Evolutionary conservation across 2,797 vertebrate genomes (phyloP), one percentile per base, ranked within the genome.

Genomic region (Denticeps clupeoides): DNA sequence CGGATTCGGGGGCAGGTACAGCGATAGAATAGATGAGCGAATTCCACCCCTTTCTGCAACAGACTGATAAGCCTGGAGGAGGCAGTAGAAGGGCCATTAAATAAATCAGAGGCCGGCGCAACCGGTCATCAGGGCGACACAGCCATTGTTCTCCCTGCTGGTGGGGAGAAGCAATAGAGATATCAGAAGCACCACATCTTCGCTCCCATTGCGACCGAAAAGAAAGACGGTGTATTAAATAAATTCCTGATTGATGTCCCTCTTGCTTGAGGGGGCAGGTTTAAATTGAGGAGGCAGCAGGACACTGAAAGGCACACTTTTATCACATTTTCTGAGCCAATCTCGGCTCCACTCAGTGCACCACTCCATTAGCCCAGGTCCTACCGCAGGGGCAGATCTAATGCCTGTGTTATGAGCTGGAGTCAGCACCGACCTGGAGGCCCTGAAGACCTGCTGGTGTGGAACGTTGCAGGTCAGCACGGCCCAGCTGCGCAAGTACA

Each of bases 401-500:
- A 48, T n/a, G 29, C 26, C 24, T 8, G 38, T 18, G 35, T 28
- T 38, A 24, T 44, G 35, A 8, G 1, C 4, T 5, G 2, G 2
- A 11, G 7, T n/a, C n/a, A 18, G 16, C 18, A 67, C 82, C 68
- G 35, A 97, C 94, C 93, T 91, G 65, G 95, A 97, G 15, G 93
- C 95, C 58, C 89, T 75, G 72, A 99, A 99, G 22, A 99, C 91
- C 62, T 97, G 93, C 73, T 97, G 93, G 59, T 97, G 95, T 1
- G 95, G 95, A 4, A 94, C 93, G 2, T 99, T 99, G 59, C 95
- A 99, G 1, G 93, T 97, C 60, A 99, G 80, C 51, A 99, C 95
- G 0, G 93, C 93, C 95, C 93, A 99, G 74, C 95, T 97, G 60
- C 93, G 78, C 69, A 97, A 81, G 69, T 99, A 97, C 95, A 99